Base-by-base conservation (phyloP, 2,888 invertebrate species). In the Rhodophaea formosa region DNA sequence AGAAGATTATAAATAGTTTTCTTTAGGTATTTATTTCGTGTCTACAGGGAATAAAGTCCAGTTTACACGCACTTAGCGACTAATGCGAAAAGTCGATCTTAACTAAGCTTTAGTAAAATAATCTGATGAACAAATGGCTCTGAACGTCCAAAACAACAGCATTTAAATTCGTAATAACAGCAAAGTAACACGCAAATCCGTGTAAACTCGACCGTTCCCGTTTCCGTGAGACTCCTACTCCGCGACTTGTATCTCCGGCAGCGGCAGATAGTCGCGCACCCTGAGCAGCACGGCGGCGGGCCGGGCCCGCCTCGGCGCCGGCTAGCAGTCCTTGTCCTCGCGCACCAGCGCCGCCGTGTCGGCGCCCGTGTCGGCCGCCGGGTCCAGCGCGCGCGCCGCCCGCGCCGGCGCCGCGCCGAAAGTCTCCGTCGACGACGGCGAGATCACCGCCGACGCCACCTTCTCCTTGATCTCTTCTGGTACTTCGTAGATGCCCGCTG, bases 301-400 rank as follows among this genome's bases (percentile, higher is more conserved):
- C 60, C 56, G 60, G 54, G n/a, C n/a, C 32, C 51, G 46, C 58
- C 59, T 55, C 44, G 58, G 52, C 53, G 53, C 63, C 59, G 62
- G 74, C 84, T 86, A 86, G 85, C 85, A 90, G 67, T 84, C 81
- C 88, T 95, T 95, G 92, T 97, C 97, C 92, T 97, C 97, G 84
- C 95, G 95, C 68, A 98, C 97, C 68, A 98, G 93, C 82, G 95
- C 95, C 85, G 96, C 96, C 51, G 98, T 98, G 89, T 98, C 98
- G 84, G 96, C 96, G 82, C 97, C 97, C 58, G 97, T 96, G 85
- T 98, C 97, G 59, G 94, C 93, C 56, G 95, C 94, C 3, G 97
- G 97, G 88, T 97, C 97, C 61, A 97, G 92, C 94, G 94, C 82
- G 94, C 96, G 83, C 95, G 93, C 95, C 94, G 78, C 95, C 92